Conservation (phyloP, 2,797 vertebrate species). For the Nasua narica region DNA sequence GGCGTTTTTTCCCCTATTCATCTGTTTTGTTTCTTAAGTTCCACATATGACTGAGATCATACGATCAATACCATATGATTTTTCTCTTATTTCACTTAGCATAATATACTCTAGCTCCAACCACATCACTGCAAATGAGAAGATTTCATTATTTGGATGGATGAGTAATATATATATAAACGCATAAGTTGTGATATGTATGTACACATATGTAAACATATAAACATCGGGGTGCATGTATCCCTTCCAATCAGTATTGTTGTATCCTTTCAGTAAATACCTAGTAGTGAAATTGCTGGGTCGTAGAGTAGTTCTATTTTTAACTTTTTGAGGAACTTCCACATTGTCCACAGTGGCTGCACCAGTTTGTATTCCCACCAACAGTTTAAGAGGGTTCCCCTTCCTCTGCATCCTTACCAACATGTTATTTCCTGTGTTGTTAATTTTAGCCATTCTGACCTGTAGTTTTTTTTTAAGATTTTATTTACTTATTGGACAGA, state of each 20-base stretch:
- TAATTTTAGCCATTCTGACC: neutral
- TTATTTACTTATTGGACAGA: no score
- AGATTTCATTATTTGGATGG: neutral
- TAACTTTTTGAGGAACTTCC: neutral
- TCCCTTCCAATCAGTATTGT: neutral
- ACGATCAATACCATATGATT: neutral
- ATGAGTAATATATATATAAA: no score
- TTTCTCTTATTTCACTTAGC: neutral
- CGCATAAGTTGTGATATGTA: no score
- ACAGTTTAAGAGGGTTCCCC: neutral
- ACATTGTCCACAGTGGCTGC: neutral
- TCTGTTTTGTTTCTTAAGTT: neutral
- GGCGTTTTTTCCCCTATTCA: neutral
- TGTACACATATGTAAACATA: neutral
- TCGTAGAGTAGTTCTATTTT: neutral
- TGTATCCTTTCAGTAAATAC: neutral
- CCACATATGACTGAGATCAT: neutral
- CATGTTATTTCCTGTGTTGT: neutral
- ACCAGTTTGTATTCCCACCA: neutral
- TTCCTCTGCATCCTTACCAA: neutral
- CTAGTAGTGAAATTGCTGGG: neutral
- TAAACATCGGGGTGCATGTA: neutral
- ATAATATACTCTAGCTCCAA: neutral
- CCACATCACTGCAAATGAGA: neutral
- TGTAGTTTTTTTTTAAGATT: no score